Conservation (phyloP, 2,888 invertebrate species). For the Lasioglossum villosulum region DNA sequence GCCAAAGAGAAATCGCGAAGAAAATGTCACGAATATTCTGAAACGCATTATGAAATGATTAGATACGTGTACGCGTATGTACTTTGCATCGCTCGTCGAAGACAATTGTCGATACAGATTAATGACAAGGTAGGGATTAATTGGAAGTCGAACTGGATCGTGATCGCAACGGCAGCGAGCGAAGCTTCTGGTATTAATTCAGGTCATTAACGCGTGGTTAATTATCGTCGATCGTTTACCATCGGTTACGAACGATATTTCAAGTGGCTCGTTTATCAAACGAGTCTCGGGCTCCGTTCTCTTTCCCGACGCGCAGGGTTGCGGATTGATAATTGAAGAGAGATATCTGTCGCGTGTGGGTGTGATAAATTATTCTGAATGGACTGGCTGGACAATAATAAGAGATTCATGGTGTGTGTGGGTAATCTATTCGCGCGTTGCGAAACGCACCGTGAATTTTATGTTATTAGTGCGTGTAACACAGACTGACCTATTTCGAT, state of each 20-base stretch:
- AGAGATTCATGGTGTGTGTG: not conserved
- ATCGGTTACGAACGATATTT: slow-evolving; percentile 46
- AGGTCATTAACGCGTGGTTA: slow-evolving; percentile 14
- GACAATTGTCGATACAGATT: not conserved
- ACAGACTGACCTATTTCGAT: slow-evolving; percentile 10
- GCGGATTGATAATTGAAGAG: slow-evolving; percentile 50
- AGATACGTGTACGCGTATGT: not conserved
- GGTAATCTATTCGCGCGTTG: slow-evolving; percentile 24
- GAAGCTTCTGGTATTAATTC: slow-evolving; percentile 17
- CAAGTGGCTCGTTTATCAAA: slow-evolving; percentile 38
- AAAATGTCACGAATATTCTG: not conserved
- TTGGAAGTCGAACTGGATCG: not conserved
- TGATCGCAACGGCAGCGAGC: not conserved
- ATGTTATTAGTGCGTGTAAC: slow-evolving; percentile 11
- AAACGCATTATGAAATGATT: not conserved
- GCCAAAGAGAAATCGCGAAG: not conserved
- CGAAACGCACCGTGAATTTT: slow-evolving; percentile 25
- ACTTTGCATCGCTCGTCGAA: not conserved
- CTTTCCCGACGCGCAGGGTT: slow-evolving; percentile 23
- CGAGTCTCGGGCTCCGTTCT: slow-evolving; percentile 5
- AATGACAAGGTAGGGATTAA: not conserved
- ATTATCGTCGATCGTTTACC: slow-evolving; percentile 37
- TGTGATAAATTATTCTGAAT: slow-evolving; percentile 56
- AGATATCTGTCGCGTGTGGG: slow-evolving; percentile 55
- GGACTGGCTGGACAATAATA: slow-evolving; percentile 31